Evolutionary conservation across 2,888 invertebrate genomes (phyloP).

Genomic region (Tetranychus truncatus): DNA sequence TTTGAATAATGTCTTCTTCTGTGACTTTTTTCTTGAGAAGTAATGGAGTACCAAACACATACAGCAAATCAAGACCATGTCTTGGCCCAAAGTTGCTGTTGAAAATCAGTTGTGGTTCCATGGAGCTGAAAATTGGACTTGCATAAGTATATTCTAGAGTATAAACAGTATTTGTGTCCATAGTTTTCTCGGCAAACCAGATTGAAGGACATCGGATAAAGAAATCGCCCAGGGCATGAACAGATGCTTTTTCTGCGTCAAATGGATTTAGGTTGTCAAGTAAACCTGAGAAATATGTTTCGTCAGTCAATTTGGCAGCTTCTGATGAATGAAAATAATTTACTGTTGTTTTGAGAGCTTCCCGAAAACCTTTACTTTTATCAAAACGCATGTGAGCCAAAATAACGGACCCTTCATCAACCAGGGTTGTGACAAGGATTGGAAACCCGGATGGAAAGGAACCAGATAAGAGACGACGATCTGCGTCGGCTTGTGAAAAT

Average conservation of each 20-base stretch:
- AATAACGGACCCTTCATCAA: not conserved
- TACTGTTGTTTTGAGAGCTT: not conserved
- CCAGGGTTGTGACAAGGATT: not conserved
- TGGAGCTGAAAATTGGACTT: not conserved
- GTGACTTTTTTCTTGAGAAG: not conserved
- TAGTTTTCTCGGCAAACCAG: constrained; percentile 14
- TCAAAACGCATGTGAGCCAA: not conserved
- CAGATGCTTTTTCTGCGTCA: constrained; percentile 9
- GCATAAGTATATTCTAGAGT: not conserved
- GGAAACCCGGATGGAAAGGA: not conserved
- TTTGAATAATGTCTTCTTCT: not conserved
- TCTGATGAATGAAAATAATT: not conserved
- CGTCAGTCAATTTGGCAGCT: not conserved
- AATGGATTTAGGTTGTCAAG: not conserved
- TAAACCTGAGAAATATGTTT: not conserved
- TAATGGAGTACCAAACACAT: not conserved
- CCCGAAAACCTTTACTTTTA: not conserved
- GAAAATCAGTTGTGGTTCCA: not conserved
- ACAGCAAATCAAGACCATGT: not conserved
- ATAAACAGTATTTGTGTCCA: not conserved
- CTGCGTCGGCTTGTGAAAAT: not conserved
- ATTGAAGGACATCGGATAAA: constrained; percentile 19
- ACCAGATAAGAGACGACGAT: not conserved
- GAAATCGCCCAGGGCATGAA: constrained; percentile 18
- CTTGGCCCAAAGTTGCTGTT: not conserved